Evolutionary conservation across 2,888 invertebrate species (phyloP).

Genomic region (Glyphotaelius pellucidus): DNA sequence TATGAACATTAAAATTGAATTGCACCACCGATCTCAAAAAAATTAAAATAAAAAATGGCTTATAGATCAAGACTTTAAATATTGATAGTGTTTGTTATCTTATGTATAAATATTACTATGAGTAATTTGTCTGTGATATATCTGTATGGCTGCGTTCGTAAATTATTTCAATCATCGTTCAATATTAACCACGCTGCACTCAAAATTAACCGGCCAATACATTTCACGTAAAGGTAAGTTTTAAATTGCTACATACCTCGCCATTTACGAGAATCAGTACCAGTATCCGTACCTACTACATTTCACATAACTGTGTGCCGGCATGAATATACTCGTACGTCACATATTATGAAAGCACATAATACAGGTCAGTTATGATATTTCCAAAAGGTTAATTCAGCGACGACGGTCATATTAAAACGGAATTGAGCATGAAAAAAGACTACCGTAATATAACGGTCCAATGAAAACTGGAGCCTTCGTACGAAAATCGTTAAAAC

Average conservation of each 20-base stretch:
- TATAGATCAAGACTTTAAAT: too few species aligned
- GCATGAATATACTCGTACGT: neutral
- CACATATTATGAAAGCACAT: neutral
- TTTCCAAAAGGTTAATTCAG: neutral
- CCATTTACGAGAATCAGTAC: neutral
- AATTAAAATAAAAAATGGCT: too few species aligned
- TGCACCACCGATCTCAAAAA: too few species aligned
- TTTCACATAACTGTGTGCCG: neutral
- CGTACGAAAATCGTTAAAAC: neutral
- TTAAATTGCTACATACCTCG: neutral
- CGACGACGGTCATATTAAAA: neutral
- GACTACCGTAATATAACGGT: neutral
- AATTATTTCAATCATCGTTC: neutral
- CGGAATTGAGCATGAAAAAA: neutral
- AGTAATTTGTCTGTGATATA: too few species aligned
- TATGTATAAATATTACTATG: too few species aligned
- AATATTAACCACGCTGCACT: neutral
- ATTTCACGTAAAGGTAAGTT: neutral
- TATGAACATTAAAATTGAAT: too few species aligned
- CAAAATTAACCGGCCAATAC: neutral
- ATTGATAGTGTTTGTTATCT: too few species aligned
- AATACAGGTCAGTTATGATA: neutral
- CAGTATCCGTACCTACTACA: neutral
- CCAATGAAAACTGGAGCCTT: neutral
- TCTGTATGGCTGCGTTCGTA: too few species aligned